Evolutionary conservation across 1,140 invertebrate species (phyloP), one percentile per base, ranked within the genome.

Genomic region (Sinonovacula constricta): DNA sequence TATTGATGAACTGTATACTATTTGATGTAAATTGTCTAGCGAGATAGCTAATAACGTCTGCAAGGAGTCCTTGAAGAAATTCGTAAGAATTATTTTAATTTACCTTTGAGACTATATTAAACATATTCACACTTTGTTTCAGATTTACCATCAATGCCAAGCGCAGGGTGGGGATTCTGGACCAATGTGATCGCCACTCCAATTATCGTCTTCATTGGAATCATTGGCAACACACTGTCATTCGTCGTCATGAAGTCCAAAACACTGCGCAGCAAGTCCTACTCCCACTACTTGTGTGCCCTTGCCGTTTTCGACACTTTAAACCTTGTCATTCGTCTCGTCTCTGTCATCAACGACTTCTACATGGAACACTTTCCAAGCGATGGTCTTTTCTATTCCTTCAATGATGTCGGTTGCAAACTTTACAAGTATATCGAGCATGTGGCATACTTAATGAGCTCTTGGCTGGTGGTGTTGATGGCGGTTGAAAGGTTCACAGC

Each of bases 381-480:
- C 4, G 34, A 60, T n/a, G 66, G 79, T 2, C 10, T 84, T 3
- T 83, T 78, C 24, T 10, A 34, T 2, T n/a, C 33, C 7, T 85
- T 83, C 59, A 53, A 72, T 2, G 51, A 76, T 39, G 56, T 39
- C 26, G 69, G 56, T 10, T 88, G 86, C 77, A 88, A 86, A 69
- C 28, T 85, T 2, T 84, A 81, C 69, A 80, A 81, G 28, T 88
- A 84, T 71, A 31, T 70, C 14, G 79, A 80, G 57, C 68, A 81
- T 57, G 81, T 86, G 22, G 77, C 78, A 33, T 85, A 83, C 69
- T 67, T 88, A 31, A 87, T 88, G 85, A 82, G 82, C 7, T 84
- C 85, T 12, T 88, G 87, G 87, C 74, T 87, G 2, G 85, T 88
- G 24, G 85, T 87, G 18, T 78, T 70, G 33, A 86, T 88, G 84